Evolutionary conservation across 2,797 vertebrate genomes (phyloP).

Genomic region (Sebastes glaucus): DNA sequence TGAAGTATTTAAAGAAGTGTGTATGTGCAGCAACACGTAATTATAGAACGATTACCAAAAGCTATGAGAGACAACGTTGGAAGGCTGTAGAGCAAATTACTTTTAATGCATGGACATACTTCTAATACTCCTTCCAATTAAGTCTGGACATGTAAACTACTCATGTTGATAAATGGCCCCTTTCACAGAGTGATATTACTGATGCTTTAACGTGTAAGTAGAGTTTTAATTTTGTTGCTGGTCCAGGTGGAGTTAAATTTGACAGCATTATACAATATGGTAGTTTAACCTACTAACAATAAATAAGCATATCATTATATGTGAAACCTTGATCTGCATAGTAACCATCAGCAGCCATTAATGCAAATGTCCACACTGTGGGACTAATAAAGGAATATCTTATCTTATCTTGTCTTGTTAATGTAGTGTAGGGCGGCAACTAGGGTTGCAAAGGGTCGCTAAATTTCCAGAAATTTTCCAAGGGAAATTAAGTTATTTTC

Average conservation of each 20-base stretch:
- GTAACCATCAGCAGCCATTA: neutral
- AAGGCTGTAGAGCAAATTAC: neutral
- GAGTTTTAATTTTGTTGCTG: neutral
- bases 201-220: neutral
- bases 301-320: neutral
- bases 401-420: too few relatives aligned
- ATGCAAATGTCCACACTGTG: too few relatives aligned
- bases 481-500: too few relatives aligned
- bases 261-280: too few relatives aligned
- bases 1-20: too few relatives aligned
- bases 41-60: neutral
- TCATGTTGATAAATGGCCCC: neutral
- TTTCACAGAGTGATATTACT: neutral
- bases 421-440: neutral
- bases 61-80: neutral
- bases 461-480: too few relatives aligned
- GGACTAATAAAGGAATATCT: too few relatives aligned
- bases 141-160: neutral
- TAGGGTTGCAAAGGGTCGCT: too few relatives aligned
- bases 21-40: neutral
- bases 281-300: too few relatives aligned
- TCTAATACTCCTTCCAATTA: too few relatives aligned
- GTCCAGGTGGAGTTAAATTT: too few relatives aligned
- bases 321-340: neutral
- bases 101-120: too few relatives aligned